Evolutionary conservation across 2,797 vertebrate species (phyloP), one percentile per base, ranked within the genome.

Genomic region (Semotilus atromaculatus): DNA sequence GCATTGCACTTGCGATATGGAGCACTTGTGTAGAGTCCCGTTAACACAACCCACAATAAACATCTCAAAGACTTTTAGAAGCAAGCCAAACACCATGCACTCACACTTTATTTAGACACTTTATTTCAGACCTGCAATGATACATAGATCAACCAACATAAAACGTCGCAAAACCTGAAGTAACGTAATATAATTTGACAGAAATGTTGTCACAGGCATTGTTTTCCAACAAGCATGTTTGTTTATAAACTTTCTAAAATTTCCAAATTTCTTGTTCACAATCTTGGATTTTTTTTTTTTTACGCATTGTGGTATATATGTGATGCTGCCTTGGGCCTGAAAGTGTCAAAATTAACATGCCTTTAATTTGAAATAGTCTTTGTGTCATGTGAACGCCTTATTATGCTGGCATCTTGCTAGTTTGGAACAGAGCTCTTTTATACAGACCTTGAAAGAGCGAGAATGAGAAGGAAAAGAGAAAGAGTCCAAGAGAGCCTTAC

Each of bases 341-440:
- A 77, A 40, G 75, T 43, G 75, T 43, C 23, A 29, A 40, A 77
- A 62, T 62, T 43, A 78, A 29, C 55, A 7, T 76, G 51, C 51
- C 21, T 75, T 75, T 75, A 14, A 62, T 55, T n/a, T 75, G n/a
- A 78, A 40, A 19, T 78, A 40, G 58, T 26, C 34, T 68, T 70
- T 71, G 38, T 43, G 68, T 3, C 40, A 66, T 66, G 76, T 29
- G 26, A 62, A 60, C 1, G n/a, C 53, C n/a, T 38, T 75, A 4
- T 19, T 55, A 36, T 78, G 9, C 9, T 19, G 38, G 14, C 38
- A 62, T 64, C 55, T 29, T 10, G 29, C 18, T 31, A 64, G 55
- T 21, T 64, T 62, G 36, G 58, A 78, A 29, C 51, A 76, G 23
- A 58, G 23, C 60, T 31, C 60, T 48, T 31, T 23, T 48, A 29